Conservation (phyloP, 2,797 vertebrate species). For the Apogon hyalosoma region DNA sequence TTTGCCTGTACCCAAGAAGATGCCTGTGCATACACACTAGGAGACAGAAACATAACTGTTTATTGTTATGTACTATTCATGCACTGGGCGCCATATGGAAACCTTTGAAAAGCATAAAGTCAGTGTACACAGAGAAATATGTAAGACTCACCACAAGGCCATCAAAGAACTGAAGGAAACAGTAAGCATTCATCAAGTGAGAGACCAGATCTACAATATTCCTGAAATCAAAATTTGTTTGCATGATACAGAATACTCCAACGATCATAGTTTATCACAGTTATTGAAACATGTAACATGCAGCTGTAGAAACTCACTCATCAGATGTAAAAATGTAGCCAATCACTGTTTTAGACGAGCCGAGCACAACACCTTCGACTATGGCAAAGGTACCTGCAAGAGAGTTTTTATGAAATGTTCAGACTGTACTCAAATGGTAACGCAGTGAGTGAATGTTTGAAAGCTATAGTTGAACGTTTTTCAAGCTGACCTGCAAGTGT, state of each 20-base stretch:
- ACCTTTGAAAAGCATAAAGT: background rate
- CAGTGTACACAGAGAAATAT: background rate
- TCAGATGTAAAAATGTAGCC: slow-evolving; percentile 90
- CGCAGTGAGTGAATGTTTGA: no score
- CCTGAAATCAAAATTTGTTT: slow-evolving; percentile 73
- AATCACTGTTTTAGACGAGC: slow-evolving; percentile 79
- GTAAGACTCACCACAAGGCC: slow-evolving; percentile 81
- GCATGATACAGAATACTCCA: background rate
- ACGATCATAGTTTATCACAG: background rate
- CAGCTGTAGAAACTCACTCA: slow-evolving; percentile 79
- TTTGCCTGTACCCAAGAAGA: slow-evolving; percentile 90
- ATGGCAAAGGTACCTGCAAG: slow-evolving; percentile 72
- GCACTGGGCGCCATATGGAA: background rate
- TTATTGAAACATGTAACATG: background rate
- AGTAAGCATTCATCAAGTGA: slow-evolving; percentile 83
- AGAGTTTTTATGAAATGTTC: background rate
- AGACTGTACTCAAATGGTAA: no score
- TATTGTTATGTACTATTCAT: background rate
- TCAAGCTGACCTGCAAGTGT: slow-evolving; percentile 82
- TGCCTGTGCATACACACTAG: slow-evolving; percentile 88
- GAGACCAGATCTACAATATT: slow-evolving; percentile 87
- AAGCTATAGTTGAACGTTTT: background rate
- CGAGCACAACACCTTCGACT: slow-evolving; percentile 78
- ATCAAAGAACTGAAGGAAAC: slow-evolving; percentile 89
- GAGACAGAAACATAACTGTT: background rate